Evolutionary conservation across 2,888 invertebrate genomes (phyloP).

Genomic region (Miltochrista miniata): DNA sequence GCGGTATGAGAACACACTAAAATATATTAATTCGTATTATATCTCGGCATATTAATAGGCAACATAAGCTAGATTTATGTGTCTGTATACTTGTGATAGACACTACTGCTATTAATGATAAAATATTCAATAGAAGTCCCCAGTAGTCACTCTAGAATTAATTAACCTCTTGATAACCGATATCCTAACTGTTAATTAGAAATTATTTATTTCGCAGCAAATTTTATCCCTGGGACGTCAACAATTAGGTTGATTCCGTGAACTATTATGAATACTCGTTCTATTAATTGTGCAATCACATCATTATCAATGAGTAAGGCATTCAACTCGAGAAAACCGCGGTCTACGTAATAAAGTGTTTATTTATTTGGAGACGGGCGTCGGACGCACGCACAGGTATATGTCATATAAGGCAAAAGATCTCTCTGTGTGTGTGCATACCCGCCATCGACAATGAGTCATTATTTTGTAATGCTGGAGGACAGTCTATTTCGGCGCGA

Average conservation of each 20-base stretch:
- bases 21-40: constrained; percentile 44
- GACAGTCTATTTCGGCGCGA: constrained; percentile 78
- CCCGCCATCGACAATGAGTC: constrained; percentile 70
- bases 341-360: constrained; percentile 61
- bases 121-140: constrained; percentile 28
- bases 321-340: constrained; percentile 78
- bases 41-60: constrained; percentile 39
- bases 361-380: constrained; percentile 65
- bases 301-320: constrained; percentile 58
- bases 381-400: constrained; percentile 54
- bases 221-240: constrained; percentile 31
- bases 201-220: constrained; percentile 33
- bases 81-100: constrained; percentile 35
- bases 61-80: constrained; percentile 36
- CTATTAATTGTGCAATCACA: constrained; percentile 57
- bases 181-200: constrained; percentile 7
- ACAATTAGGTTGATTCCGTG: constrained; percentile 47
- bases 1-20: constrained; percentile 43
- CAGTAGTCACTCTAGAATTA: constrained; percentile 27
- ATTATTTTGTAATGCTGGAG: constrained; percentile 70
- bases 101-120: constrained; percentile 35
- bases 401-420: constrained; percentile 62
- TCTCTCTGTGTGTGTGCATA: constrained; percentile 53
- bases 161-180: constrained; percentile 33
- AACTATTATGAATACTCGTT: constrained; percentile 58